Evolutionary conservation across 2,797 vertebrate genomes (phyloP).

Genomic region (Mastacembelus armatus): DNA sequence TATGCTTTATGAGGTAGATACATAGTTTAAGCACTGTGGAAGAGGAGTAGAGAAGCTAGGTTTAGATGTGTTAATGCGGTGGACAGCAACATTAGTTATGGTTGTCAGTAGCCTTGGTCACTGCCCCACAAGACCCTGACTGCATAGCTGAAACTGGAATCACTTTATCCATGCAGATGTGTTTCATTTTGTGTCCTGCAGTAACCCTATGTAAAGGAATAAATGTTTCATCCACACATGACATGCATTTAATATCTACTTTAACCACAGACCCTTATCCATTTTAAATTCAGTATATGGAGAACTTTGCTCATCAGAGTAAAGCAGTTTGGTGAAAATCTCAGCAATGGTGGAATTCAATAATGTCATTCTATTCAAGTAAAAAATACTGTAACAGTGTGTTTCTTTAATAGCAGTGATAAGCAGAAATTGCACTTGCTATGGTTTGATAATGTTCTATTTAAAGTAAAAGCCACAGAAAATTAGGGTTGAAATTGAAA

Average conservation of each 20-base stretch:
- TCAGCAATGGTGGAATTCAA: conserved; percentile 29
- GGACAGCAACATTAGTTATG: background rate
- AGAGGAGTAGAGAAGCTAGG: background rate
- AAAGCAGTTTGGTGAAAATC: conserved; percentile 11
- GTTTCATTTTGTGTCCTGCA: conserved; percentile 5
- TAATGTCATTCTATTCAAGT: conserved; percentile 23
- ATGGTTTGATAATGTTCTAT: conserved; percentile 43
- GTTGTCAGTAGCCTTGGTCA: background rate
- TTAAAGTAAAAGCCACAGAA: conserved; percentile 38
- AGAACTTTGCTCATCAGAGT: background rate
- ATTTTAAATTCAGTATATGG: background rate
- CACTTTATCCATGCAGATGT: background rate
- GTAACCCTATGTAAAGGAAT: background rate
- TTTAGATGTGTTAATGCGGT: background rate
- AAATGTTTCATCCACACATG: conserved; percentile 7
- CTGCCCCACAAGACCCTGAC: conserved; percentile 7
- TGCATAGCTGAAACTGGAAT: conserved; percentile 23
- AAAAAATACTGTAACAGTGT: conserved; percentile 18
- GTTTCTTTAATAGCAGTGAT: conserved; percentile 48
- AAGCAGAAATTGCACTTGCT: conserved; percentile 44
- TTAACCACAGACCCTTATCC: background rate
- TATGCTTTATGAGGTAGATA: background rate
- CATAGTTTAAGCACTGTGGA: background rate
- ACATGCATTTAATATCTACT: conserved; percentile 10
- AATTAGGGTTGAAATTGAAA: conserved; percentile 41